Conservation (phyloP, 1,140 invertebrate genomes). For the Paracyclopina nana region DNA sequence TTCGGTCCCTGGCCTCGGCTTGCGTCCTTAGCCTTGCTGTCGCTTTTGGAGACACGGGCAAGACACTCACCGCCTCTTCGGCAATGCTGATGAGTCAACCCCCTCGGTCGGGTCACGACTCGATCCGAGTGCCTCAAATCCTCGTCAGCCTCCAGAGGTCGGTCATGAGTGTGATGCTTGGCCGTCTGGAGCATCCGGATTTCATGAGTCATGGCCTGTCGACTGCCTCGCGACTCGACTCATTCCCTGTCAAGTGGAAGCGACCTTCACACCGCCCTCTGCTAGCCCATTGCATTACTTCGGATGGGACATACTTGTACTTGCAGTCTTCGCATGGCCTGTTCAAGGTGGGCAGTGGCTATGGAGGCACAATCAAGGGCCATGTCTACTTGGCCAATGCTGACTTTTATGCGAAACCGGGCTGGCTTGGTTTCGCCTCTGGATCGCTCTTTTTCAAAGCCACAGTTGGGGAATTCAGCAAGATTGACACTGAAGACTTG, state of each 20-base stretch:
- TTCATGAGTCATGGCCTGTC: slow-evolving; percentile 74
- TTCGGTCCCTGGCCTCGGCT: slow-evolving; percentile 68
- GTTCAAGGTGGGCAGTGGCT: slow-evolving; percentile 78
- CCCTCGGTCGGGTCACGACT: slow-evolving; percentile 20
- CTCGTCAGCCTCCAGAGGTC: slow-evolving; percentile 62
- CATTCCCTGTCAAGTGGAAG: slow-evolving; percentile 39
- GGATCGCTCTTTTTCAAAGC: slow-evolving; percentile 29
- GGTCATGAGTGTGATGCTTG: slow-evolving; percentile 65
- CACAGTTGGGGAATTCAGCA: not conserved
- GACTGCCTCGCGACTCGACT: slow-evolving; percentile 46
- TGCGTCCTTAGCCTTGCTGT: slow-evolving; percentile 73
- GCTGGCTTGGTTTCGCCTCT: slow-evolving; percentile 64
- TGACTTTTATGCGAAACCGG: slow-evolving; percentile 49
- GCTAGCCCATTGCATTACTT: slow-evolving; percentile 44
- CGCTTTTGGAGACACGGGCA: slow-evolving; percentile 79
- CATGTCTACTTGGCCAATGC: slow-evolving; percentile 57
- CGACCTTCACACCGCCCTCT: slow-evolving; percentile 18
- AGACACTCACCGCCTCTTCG: slow-evolving; percentile 61
- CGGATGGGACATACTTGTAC: slow-evolving; percentile 73
- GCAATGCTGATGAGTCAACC: slow-evolving; percentile 74
- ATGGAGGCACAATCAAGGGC: slow-evolving; percentile 66
- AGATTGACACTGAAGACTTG: no score
- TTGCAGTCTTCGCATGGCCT: slow-evolving; percentile 53
- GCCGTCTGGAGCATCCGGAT: slow-evolving; percentile 56
- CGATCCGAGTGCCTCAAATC: slow-evolving; percentile 7